Evolutionary conservation across 2,888 invertebrate species (phyloP), one percentile per base, ranked within the genome.

Genomic region (Drosophila subquinaria): DNA sequence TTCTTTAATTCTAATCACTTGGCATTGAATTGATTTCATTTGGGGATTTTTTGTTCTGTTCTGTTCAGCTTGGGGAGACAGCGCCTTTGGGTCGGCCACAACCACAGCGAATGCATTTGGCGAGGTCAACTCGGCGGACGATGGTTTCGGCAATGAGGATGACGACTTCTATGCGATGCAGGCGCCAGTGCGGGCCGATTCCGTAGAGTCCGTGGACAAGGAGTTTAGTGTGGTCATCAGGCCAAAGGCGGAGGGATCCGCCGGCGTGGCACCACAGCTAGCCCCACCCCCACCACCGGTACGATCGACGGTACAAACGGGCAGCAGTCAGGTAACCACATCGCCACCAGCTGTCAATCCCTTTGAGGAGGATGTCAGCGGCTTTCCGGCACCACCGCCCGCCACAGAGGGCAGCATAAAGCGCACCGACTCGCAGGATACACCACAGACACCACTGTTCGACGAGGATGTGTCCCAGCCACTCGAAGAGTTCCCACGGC

Each of bases 401-500:
- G 81, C 75, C 2, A 71, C 81, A 11, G 90, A 90, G 17, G 55
- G 81, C 23, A 67, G 92, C 71, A 79, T 94, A 20, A 92, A 94
- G 88, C 92, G 94, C 76, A 93, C 94, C 65, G 94, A 94, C 82
- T 95, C 95, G 1, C 94, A 96, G 93, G 97, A 97, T 92, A 96
- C 97, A 2, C 97, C 97, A 36, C 97, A 97, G n/a, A 97, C 98
- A 11, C 98, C 98, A 11, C 94, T 98, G 30, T 98, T 96, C 92
- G 98, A 98, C 92, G 98, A 98, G 71, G 98, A 98, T 92, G 95
- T 97, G 50, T 97, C 98, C 0, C 95, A 96, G 92, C 98, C 98
- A 0, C 94, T 99, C 60, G 97, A 97, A 92, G 97, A 97, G 59
- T 99, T 98, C 93, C 97, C 98, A 10, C 95, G 98, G 52, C 94